phyloP scores from a whole-genome alignment of 2,888 invertebrate genomes.

The Melangyna quadrimaculata region DNA sequence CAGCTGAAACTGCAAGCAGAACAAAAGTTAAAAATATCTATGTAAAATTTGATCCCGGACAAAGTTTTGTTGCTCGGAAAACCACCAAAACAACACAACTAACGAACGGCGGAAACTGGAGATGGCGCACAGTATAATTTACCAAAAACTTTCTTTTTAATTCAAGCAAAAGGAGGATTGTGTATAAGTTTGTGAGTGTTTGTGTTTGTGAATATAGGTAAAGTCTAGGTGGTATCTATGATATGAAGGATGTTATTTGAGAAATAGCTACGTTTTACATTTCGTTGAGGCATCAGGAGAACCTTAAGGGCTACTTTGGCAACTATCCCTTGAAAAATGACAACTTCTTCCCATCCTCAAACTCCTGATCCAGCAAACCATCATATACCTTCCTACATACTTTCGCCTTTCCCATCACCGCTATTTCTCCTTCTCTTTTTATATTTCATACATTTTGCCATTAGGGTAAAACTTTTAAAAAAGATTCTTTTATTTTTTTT shows the following conservation, averaged over 20 bases:
- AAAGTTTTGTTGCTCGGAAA: background rate
- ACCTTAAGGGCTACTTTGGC: conserved; percentile 39
- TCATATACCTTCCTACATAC: background rate
- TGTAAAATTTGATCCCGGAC: background rate
- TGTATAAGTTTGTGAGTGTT: background rate
- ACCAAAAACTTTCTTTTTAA: background rate
- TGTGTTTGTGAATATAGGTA: background rate
- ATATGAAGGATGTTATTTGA: conserved; percentile 30
- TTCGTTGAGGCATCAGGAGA: background rate
- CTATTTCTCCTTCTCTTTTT: background rate
- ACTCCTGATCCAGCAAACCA: background rate
- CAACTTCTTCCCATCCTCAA: background rate
- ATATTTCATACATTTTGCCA: background rate
- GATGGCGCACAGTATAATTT: background rate
- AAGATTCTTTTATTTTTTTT: background rate
- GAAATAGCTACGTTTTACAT: conserved; percentile 37
- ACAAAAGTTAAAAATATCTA: background rate
- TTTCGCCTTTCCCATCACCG: background rate
- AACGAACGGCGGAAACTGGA: background rate
- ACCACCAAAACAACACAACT: background rate
- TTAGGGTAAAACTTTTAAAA: background rate
- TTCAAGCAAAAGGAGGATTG: background rate
- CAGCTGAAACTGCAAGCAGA: background rate
- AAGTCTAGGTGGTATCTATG: background rate
- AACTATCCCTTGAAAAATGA: conserved; percentile 27